Conservation (phyloP, 2,888 invertebrate genomes). For the Ichneumoninae sp. region DNA sequence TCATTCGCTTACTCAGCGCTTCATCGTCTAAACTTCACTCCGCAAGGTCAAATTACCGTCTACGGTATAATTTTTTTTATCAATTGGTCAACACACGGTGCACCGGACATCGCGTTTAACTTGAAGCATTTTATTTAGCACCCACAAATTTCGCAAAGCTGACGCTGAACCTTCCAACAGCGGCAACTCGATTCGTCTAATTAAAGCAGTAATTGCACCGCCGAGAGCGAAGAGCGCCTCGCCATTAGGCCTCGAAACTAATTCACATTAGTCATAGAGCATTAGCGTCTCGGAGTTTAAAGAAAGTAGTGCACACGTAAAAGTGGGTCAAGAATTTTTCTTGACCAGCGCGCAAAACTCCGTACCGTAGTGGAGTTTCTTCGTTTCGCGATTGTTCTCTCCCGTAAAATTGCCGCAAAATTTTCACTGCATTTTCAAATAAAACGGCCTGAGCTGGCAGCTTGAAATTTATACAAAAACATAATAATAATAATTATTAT, state of each 20-base stretch:
- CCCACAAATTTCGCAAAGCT: background rate
- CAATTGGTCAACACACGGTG: background rate
- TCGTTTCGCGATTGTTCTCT: background rate
- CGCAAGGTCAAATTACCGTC: background rate
- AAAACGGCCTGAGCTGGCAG: background rate
- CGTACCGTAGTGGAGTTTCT: background rate
- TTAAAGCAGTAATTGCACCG: conserved; percentile 10
- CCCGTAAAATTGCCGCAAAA: background rate
- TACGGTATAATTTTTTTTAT: background rate
- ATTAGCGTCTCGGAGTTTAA: conserved; percentile 38
- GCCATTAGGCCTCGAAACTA: conserved; percentile 42
- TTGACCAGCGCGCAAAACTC: conserved; percentile 38
- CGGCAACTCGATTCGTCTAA: background rate
- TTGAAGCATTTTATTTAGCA: background rate
- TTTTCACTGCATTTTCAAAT: background rate
- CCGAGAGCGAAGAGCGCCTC: conserved; percentile 3
- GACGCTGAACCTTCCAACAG: background rate
- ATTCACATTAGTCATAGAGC: conserved; percentile 57
- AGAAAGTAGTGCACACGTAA: conserved; percentile 66
- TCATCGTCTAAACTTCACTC: background rate
- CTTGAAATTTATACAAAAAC: background rate
- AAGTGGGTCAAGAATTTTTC: conserved; percentile 69
- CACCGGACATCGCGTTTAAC: no score
- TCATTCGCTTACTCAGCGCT: background rate
- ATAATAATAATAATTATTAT: background rate